Conservation (phyloP, 2,797 vertebrate genomes). For the Protonibea diacanthus region DNA sequence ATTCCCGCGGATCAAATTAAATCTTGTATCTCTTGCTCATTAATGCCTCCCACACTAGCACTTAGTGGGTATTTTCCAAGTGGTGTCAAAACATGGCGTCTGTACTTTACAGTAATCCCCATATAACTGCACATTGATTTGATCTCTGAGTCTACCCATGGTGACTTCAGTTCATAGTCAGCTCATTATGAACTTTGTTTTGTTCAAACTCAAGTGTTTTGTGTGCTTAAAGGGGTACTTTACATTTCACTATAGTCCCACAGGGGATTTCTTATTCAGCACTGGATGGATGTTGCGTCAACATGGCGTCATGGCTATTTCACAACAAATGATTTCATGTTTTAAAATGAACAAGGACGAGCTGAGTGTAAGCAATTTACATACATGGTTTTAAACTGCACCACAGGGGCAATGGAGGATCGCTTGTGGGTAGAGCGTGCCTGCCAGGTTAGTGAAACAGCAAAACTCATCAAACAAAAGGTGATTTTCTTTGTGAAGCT, state of each 20-base stretch:
- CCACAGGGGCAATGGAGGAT: slow-evolving; percentile 30
- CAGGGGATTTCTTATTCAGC: neutral
- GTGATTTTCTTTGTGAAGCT: slow-evolving; percentile 62
- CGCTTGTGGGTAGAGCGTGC: slow-evolving; percentile 26
- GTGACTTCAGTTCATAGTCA: slow-evolving; percentile 13
- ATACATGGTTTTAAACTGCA: slow-evolving; percentile 39
- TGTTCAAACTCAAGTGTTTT: neutral
- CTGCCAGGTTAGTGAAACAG: slow-evolving; percentile 48
- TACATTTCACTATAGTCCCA: neutral
- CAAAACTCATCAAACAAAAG: slow-evolving; percentile 64
- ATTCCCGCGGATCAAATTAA: slow-evolving; percentile 73
- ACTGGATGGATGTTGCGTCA: neutral
- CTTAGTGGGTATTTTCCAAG: slow-evolving; percentile 70
- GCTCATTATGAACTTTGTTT: slow-evolving; percentile 21
- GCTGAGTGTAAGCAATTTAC: slow-evolving; percentile 1
- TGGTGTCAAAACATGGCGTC: slow-evolving; percentile 75
- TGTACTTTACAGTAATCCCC: slow-evolving; percentile 47
- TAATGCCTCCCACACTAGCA: slow-evolving; percentile 78
- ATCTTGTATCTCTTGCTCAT: slow-evolving; percentile 68
- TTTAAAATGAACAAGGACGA: neutral
- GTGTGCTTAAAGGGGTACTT: neutral
- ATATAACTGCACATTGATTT: slow-evolving; percentile 37
- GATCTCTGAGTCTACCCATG: slow-evolving; percentile 19
- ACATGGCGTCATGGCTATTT: neutral
- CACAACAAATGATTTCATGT: neutral